phyloP scores from a whole-genome alignment of 2,888 invertebrate species.

The Carterocephalus palaemon region DNA sequence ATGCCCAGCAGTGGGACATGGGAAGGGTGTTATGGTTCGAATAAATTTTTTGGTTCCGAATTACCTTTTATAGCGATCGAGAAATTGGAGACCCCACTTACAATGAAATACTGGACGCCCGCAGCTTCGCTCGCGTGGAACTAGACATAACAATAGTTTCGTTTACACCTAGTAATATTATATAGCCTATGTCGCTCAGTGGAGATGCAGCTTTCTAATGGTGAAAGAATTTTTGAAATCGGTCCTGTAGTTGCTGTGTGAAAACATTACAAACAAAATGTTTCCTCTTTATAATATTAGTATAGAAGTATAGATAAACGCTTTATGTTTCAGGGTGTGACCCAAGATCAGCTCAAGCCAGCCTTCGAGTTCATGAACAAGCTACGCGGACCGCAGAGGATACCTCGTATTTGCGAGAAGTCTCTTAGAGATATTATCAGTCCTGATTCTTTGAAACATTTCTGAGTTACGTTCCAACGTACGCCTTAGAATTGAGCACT shows the following conservation, averaged over 20 bases:
- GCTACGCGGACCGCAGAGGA: slow-evolving; percentile 52
- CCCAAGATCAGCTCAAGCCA: slow-evolving; percentile 50
- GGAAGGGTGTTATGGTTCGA: no score
- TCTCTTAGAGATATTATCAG: slow-evolving; percentile 37
- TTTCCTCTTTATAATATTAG: no score
- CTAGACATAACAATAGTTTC: no score
- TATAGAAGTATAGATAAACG: no score
- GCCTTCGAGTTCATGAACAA: slow-evolving; percentile 47
- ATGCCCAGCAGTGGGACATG: slow-evolving; percentile 5
- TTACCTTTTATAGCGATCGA: slow-evolving; percentile 5
- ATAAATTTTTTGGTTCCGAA: slow-evolving; percentile 6
- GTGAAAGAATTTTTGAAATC: background rate
- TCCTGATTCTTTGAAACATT: slow-evolving; percentile 5
- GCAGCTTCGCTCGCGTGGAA: no score
- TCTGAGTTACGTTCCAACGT: slow-evolving; percentile 15
- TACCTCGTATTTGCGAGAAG: slow-evolving; percentile 52
- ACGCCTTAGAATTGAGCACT: slow-evolving; percentile 4
- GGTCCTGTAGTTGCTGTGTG: no score
- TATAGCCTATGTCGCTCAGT: no score
- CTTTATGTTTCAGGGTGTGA: slow-evolving; percentile 46
- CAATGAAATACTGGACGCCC: no score
- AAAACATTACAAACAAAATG: no score
- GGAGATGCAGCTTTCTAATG: no score
- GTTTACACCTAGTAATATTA: no score
- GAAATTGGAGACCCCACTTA: slow-evolving; percentile 2